These are phyloP conservation scores for Beroe ovata DNA, from an alignment of 37 sponge, comb jelly and placozoan genomes.

Conservation along the genomic window DNA sequence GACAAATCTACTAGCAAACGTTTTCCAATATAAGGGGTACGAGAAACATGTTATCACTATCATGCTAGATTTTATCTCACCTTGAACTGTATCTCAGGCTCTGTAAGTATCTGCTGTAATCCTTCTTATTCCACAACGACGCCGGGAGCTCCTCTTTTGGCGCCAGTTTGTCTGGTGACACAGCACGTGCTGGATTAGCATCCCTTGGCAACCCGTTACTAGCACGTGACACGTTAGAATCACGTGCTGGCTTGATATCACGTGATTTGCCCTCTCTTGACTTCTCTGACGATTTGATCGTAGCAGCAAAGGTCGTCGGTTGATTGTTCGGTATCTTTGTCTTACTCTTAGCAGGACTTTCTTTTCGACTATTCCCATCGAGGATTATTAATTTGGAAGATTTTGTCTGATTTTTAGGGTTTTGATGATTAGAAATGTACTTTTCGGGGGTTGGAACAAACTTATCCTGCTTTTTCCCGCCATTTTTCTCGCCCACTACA, in stretches of 20 bases:
- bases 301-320: neutral
- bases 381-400: neutral
- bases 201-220: neutral
- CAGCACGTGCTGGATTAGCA: neutral
- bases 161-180: neutral
- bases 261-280: neutral
- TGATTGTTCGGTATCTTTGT: neutral
- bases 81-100: neutral
- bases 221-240: neutral
- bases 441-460: neutral
- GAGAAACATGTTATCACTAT: neutral
- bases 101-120: conserved; percentile 13
- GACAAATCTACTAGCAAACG: neutral
- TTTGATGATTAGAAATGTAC: neutral
- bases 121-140: conserved; percentile 8
- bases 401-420: neutral
- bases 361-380: neutral
- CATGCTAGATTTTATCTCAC: too few species aligned
- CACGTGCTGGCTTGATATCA: neutral
- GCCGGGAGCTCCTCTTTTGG: neutral
- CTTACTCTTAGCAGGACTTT: neutral
- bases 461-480: too few species aligned
- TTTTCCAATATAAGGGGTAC: too few species aligned
- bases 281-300: neutral
- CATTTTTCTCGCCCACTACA: neutral